phyloP scores from a whole-genome alignment of 1,140 invertebrate genomes.

The Theocolax elegans region DNA sequence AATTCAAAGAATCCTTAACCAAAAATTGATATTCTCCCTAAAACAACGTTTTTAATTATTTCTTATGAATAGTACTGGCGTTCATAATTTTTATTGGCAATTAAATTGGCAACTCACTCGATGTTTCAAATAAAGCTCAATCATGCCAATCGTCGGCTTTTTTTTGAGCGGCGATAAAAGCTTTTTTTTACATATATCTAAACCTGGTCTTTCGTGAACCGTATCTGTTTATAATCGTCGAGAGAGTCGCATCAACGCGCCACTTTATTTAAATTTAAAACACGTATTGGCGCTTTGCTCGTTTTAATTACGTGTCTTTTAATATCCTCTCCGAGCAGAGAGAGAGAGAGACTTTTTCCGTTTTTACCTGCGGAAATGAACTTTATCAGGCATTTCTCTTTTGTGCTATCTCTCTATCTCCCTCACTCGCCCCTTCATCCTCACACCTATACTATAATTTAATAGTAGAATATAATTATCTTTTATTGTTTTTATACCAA shows the following conservation, averaged over 20 bases:
- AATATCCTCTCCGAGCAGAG: constrained; percentile 44
- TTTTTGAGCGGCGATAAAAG: constrained; percentile 49
- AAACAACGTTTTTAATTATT: too few relatives aligned
- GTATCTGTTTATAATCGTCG: not conserved
- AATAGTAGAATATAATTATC: too few relatives aligned
- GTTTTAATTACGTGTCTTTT: constrained; percentile 64
- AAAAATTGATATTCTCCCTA: too few relatives aligned
- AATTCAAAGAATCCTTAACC: too few relatives aligned
- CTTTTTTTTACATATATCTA: constrained; percentile 6
- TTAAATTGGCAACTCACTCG: constrained; percentile 52
- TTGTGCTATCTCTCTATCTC: too few relatives aligned
- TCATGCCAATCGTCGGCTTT: constrained; percentile 56
- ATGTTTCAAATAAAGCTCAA: constrained; percentile 62
- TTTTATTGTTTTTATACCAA: too few relatives aligned
- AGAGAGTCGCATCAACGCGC: constrained; percentile 31
- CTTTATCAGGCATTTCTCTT: constrained; percentile 53
- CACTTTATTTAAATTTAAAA: constrained; percentile 58
- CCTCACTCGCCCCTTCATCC: too few relatives aligned
- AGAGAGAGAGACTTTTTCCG: constrained; percentile 53
- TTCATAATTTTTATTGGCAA: constrained; percentile 47
- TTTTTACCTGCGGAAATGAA: constrained; percentile 54
- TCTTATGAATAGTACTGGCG: too few relatives aligned
- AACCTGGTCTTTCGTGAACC: too few relatives aligned
- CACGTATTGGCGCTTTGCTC: constrained; percentile 58
- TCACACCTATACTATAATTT: too few relatives aligned